These are phyloP conservation scores for Malurus elegans DNA, from an alignment of 2,113 vertebrate genomes.

Conservation along the genomic window DNA sequence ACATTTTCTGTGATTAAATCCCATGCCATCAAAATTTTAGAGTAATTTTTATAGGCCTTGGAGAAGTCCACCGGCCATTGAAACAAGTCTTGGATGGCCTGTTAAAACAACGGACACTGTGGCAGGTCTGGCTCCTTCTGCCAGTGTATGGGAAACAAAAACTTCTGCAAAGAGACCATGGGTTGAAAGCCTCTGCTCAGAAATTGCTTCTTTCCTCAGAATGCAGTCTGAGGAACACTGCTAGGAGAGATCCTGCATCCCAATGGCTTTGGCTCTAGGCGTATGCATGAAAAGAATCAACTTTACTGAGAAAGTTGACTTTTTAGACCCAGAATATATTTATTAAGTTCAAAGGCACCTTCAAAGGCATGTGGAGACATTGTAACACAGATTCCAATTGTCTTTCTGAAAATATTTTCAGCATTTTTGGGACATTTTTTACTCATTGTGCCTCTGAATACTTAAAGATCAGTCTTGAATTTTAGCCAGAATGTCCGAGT, in stretches of 20 bases:
- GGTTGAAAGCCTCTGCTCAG: not conserved
- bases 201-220: not conserved
- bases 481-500: not conserved
- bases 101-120: not conserved
- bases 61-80: not conserved
- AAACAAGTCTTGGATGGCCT: not conserved
- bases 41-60: not conserved
- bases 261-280: not conserved
- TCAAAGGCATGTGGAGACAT: not conserved
- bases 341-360: not conserved
- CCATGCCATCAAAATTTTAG: not conserved
- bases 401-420: not conserved
- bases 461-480: not conserved
- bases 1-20: not conserved
- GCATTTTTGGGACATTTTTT: not conserved
- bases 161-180: not conserved
- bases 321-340: not conserved
- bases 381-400: not conserved
- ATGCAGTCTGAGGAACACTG: not conserved
- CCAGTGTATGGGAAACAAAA: not conserved
- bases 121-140: not conserved
- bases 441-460: not conserved
- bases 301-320: not conserved
- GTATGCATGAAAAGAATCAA: not conserved
- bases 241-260: not conserved